Base-by-base conservation (phyloP, 2,888 invertebrate species). In the Eulithis testata region DNA sequence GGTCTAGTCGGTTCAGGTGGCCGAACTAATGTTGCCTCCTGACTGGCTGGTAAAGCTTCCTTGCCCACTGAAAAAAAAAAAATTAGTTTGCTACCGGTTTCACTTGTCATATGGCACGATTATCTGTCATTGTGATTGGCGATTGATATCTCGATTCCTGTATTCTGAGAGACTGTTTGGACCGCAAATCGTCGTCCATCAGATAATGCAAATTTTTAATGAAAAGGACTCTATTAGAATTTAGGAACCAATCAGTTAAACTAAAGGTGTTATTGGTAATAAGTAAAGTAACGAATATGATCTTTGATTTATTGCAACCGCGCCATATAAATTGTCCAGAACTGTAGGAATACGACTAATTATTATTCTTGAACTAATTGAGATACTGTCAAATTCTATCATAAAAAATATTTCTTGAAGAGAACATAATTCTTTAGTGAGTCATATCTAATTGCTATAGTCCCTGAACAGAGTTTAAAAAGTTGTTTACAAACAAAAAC, bases 1-100 rank as follows among this genome's bases (percentile, higher is more conserved):
- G 87, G 90, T 6, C 90, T 83, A 3, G 74, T 78, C 2, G 88
- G 89, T 76, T 91, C 91, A 0, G 90, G 89, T 0, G 90, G 90
- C 43, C 88, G 78, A 0, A 85, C 79, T 66, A 80, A 83, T 5
- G 82, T 80, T 7, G 80, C 84, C 69, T 90, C 91, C 59, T 65
- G 69, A 43, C 45, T 84, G 65, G 71, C 81, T n/a, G 82, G 67
- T 47, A 75, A 77, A 0, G 84, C 81, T 12, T 90, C 90, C 68
- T 84, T 89, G 69, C 51, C 75, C 60, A 81, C 91, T 90, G 86
- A 71, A 90, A 86, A 71, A 72, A 60, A 57, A 43, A 60, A 3
- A 36, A 9, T 47, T 37, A 12, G n/a, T n/a, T n/a, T 31, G 11
- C 43, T 43, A 14, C 11, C 51, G 31, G 44, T 51, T 59, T 21